Conservation (phyloP, 2,113 vertebrate species). For the Bothrops jararaca region DNA sequence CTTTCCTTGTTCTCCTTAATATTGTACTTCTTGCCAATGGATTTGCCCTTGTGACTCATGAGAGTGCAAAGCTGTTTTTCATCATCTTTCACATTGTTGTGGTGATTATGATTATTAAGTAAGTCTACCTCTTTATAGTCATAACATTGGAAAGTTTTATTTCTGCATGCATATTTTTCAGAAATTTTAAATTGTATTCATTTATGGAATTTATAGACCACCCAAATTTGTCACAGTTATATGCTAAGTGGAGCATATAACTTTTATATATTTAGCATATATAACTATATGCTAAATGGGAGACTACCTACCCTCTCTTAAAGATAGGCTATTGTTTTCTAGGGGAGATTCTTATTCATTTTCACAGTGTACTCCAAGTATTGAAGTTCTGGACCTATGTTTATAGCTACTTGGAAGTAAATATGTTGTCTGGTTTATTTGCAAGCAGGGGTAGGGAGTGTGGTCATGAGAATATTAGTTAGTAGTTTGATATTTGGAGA, state of each 20-base stretch:
- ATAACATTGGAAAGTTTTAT: background rate
- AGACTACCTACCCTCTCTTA: background rate
- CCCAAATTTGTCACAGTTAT: background rate
- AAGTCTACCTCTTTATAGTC: slow-evolving; percentile 39
- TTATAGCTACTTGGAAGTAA: background rate
- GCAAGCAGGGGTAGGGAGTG: background rate
- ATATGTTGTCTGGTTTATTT: background rate
- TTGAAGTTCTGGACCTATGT: background rate
- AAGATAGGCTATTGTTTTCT: background rate
- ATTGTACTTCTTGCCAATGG: slow-evolving; percentile 80
- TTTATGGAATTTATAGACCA: background rate
- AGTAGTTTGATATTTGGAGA: background rate
- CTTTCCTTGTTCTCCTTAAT: slow-evolving; percentile 70
- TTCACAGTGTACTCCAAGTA: background rate
- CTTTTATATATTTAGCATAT: background rate
- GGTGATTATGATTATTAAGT: slow-evolving; percentile 94
- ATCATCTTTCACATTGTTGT: slow-evolving; percentile 88
- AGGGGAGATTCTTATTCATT: background rate
- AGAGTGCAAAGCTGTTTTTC: slow-evolving; percentile 83
- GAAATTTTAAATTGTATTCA: background rate
- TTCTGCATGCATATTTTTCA: background rate
- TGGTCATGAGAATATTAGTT: background rate
- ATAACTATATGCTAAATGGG: background rate
- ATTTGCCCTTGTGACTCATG: slow-evolving; percentile 79
- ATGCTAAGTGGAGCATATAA: background rate